These are phyloP conservation scores for Cosmorhoe ocellata DNA, from an alignment of 2,888 invertebrate species.

Conservation along the genomic window DNA sequence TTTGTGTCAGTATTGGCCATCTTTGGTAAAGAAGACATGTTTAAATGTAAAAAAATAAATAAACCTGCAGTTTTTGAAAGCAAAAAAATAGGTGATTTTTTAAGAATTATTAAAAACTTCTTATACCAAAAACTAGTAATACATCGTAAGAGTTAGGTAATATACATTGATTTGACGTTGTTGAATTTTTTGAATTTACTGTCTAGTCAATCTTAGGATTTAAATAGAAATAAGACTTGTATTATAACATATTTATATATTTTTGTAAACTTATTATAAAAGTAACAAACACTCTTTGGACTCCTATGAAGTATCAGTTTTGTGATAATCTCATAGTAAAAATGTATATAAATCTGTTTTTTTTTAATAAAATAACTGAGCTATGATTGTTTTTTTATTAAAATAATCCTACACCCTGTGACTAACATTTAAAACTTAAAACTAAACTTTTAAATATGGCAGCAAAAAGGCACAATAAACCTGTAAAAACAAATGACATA, in stretches of 20 bases:
- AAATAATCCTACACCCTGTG: constrained; percentile 13
- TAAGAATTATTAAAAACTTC: too few relatives aligned
- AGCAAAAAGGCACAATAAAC: background rate
- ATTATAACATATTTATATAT: constrained; percentile 14
- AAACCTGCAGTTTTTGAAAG: too few relatives aligned
- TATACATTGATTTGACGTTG: background rate
- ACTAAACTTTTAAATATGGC: background rate
- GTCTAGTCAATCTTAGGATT: constrained; percentile 43
- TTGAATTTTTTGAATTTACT: constrained; percentile 8
- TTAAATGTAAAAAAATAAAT: too few relatives aligned
- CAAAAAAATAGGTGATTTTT: too few relatives aligned
- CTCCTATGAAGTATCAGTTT: constrained; percentile 2
- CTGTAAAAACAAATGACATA: background rate
- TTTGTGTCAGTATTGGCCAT: too few relatives aligned
- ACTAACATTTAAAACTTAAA: background rate
- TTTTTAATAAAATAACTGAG: constrained; percentile 3
- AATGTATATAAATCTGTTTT: background rate
- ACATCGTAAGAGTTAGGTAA: too few relatives aligned
- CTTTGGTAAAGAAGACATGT: too few relatives aligned
- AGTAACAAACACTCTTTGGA: constrained; percentile 9
- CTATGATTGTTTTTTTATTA: background rate
- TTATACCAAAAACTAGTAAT: too few relatives aligned
- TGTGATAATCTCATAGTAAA: background rate
- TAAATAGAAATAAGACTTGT: constrained; percentile 21
- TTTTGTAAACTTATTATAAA: constrained; percentile 22